Percentiles rank a stretch among this genome's conserved stretches.
Evolutionary conservation across 2,113 vertebrate genomes (phyloP).

Genomic region (Ciconia maguari): DNA sequence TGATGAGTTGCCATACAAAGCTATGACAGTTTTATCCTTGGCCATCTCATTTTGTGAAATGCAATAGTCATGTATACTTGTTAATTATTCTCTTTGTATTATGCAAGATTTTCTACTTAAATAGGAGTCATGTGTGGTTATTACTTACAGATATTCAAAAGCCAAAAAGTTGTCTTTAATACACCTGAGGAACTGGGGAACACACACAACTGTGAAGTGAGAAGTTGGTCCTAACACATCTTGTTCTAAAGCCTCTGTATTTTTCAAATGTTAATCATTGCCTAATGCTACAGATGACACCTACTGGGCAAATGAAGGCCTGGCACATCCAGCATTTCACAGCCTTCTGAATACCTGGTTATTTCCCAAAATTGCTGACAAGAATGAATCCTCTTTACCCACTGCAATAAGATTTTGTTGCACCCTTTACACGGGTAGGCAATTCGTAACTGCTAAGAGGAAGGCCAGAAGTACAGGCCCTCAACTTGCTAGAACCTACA

Average conservation of each 20-base stretch:
- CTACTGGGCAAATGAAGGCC: conserved; percentile 30
- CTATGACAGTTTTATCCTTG: not conserved
- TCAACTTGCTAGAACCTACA: not conserved
- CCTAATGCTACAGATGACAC: conserved; percentile 36
- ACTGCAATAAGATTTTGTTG: not conserved
- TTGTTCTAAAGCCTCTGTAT: not conserved
- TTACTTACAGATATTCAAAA: not conserved
- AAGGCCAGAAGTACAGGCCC: not conserved
- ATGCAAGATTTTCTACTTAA: not conserved
- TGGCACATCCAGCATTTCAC: not conserved
- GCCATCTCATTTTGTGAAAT: not conserved
- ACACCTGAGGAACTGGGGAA: not conserved
- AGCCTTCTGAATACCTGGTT: not conserved
- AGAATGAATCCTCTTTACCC: not conserved
- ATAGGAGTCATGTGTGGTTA: not conserved
- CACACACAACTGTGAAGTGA: not conserved
- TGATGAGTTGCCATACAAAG: not conserved
- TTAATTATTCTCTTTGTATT: not conserved
- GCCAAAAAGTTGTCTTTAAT: not conserved
- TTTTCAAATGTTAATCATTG: not conserved
- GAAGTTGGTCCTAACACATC: not conserved
- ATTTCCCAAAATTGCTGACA: not conserved
- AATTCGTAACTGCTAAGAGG: not conserved
- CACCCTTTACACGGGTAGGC: not conserved
- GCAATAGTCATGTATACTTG: not conserved